Evolutionary conservation across 1,140 invertebrate genomes (phyloP).

Genomic region (Chlorops oryzae): DNA sequence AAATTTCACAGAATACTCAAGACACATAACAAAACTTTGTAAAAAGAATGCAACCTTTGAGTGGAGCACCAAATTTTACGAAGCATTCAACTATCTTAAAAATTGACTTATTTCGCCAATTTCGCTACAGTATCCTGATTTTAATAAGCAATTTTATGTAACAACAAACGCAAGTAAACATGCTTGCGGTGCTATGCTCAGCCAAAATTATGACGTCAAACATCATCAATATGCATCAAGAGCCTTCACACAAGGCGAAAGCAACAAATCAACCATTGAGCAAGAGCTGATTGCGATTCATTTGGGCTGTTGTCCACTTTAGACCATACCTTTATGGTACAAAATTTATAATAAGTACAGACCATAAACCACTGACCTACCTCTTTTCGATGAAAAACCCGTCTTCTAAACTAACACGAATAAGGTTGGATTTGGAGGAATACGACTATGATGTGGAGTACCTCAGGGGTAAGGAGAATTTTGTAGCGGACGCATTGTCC

Average conservation of each 20-base stretch:
- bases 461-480: conserved; percentile 19
- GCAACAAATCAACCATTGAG: no score
- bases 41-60: conserved; percentile 26
- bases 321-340: conserved; percentile 36
- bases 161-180: no score
- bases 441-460: conserved; percentile 40
- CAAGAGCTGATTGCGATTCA: conserved; percentile 40
- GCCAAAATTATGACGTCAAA: no score
- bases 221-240: conserved; percentile 33
- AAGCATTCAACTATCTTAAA: conserved; percentile 26
- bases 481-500: no score
- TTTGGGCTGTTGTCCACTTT: conserved; percentile 47
- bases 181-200: no score
- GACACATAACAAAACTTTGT: conserved; percentile 17
- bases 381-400: conserved; percentile 17
- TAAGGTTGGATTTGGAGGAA: conserved; percentile 24
- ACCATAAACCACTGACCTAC: no score
- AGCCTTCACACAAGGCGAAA: no score
- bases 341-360: conserved; percentile 28
- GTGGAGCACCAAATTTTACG: conserved; percentile 22
- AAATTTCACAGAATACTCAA: no score
- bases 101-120: conserved; percentile 22
- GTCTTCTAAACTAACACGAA: conserved; percentile 33
- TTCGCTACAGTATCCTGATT: conserved; percentile 42
- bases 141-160: conserved; percentile 29